Base-by-base conservation (phyloP, 2,113 vertebrate species). In the Labeo catla region DNA sequence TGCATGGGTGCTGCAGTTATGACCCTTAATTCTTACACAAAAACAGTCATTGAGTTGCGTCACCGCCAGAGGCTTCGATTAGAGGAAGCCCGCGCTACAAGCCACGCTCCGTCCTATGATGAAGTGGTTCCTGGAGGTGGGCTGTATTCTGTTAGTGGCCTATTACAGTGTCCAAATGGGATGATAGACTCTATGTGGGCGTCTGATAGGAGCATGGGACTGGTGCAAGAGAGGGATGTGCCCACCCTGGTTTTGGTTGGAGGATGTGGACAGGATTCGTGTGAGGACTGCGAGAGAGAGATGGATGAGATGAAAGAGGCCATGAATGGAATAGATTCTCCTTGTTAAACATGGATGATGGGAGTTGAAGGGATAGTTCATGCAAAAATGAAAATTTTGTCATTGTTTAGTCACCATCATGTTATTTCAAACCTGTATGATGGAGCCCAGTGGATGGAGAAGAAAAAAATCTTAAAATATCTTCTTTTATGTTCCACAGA, bases 1-100 rank as follows among this genome's bases (percentile, higher is more conserved):
- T 97, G 96, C 76, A 97, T 97, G 96, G 95, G 94, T 0, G 94
- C 96, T 12, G 95, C 96, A 0, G 95, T 96, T 61, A 92, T 96
- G 81, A 96, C 96, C 0, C 95, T 96, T 86, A 97, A 97, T 91
- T 96, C 95, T 77, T 97, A 97, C 93, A 96, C 96, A n/a, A 97
- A 97, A 90, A 97, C 96, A 43, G 91, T 95, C 88, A 94, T 96
- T 4, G 96, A 96, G 91, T 92, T 95, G 57, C 93, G 91, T 4
- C 94, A 93, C 89, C 90, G 91, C 36, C 93, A 93, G 90, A 93
- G 93, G 86, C 92, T 95, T 23, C 92, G 90, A 2, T 81, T 95
- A 90, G 95, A 96, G 76, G 94, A 96, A 52, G 92, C 91, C 0
- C 86, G 83, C 45, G 91, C 89, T 0, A 85, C 84, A 87, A 89